phyloP scores from a whole-genome alignment of 1,140 invertebrate species.

The Rhynchophorus ferrugineus region DNA sequence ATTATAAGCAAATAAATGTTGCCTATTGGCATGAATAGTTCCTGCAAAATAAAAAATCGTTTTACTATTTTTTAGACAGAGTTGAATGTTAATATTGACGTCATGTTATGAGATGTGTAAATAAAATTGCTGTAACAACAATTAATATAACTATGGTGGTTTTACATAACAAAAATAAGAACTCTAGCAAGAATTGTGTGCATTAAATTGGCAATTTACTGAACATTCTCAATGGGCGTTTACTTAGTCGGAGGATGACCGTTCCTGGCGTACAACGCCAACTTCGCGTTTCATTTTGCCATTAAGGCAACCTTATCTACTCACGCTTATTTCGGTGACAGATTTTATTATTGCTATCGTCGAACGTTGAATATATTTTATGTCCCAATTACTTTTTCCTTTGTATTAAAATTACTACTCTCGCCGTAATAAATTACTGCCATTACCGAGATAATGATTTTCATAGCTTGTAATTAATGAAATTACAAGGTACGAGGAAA shows the following conservation, averaged over 20 bases:
- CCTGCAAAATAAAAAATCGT: too few species aligned
- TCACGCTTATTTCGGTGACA: neutral
- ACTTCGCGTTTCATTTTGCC: neutral
- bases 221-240: too few species aligned
- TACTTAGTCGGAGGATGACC: neutral
- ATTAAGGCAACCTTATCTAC: neutral
- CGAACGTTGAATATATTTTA: neutral
- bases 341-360: constrained; percentile 1
- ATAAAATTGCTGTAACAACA: too few species aligned
- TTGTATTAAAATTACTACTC: constrained; percentile 3
- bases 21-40: too few species aligned
- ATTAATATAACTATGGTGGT: too few species aligned
- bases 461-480: constrained; percentile 1
- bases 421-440: constrained; percentile 1
- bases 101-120: too few species aligned
- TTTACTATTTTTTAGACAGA: too few species aligned
- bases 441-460: neutral
- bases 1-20: too few species aligned
- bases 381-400: neutral
- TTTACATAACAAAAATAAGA: too few species aligned
- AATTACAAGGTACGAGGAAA: constrained; percentile 4
- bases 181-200: too few species aligned
- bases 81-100: too few species aligned
- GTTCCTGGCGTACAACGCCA: neutral
- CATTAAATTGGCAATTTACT: too few species aligned